Evolutionary conservation across 2,888 invertebrate genomes (phyloP), one percentile per base, ranked within the genome.

Genomic region (Priocnemis perturbator): DNA sequence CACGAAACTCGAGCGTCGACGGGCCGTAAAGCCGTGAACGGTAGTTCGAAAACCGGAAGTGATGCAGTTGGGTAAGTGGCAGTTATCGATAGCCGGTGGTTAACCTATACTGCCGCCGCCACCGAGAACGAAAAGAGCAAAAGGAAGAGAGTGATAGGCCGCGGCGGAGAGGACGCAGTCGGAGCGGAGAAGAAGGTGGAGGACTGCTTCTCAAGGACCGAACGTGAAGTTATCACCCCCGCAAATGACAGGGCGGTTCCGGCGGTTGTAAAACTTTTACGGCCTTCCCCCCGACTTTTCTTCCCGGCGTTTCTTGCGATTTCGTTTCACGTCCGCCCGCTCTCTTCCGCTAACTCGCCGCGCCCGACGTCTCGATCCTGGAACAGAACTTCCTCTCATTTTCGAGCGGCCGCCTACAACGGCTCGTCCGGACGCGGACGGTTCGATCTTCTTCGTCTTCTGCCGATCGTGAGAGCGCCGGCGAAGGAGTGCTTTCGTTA

Each of bases 11-110:
- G 75, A 76, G 37, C 37, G 37, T 37, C 37, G 37, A 77, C 74
- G 78, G 81, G 78, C 83, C 81, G 83, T 86, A 83, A 87, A 84
- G 75, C 81, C 79, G 76, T 83, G 83, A 86, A 84, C 83, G 83
- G 84, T 82, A 81, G 83, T 81, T 83, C 77, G 81, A 76, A 76
- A 83, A 85, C 81, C 86, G 86, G 87, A 87, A 87, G 86, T 85
- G 84, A 85, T 82, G 86, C 80, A 81, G 82, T 76, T 77, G 70
- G 81, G 68, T 85, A 85, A 87, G 83, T 86, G 83, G 84, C 76
- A 77, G 84, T 83, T 83, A 86, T 85, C 85, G 84, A 85, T 86
- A 83, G 82, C 81, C 81, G 77, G 78, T 80, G 79, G 85, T 87
- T 85, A 84, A 76, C 68, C 75, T 70, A 64, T 64, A 65, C 72